Evolutionary conservation across 2,888 invertebrate species (phyloP).

Genomic region (Pasiphila rectangulata): DNA sequence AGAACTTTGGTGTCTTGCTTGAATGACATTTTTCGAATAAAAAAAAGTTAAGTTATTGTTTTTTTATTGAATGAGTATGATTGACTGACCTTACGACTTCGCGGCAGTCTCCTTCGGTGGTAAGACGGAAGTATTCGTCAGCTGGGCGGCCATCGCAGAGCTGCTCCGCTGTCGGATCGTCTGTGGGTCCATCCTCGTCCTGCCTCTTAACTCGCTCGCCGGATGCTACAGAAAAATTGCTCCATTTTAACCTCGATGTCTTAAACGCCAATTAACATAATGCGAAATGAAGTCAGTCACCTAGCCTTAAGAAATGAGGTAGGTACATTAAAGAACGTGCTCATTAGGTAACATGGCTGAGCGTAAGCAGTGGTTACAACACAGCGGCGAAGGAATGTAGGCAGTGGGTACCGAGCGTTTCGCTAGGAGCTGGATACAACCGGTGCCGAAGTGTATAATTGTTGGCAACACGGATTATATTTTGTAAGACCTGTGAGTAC

Average conservation of each 20-base stretch:
- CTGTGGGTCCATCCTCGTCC: conserved; percentile 83
- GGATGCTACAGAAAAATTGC: conserved; percentile 55
- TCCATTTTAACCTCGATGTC: conserved; percentile 14
- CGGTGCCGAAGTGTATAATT: conserved; percentile 34
- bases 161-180: conserved; percentile 87
- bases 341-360: conserved; percentile 69
- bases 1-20: too few species aligned
- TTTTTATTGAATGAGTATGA: conserved; percentile 16
- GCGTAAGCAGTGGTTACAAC: conserved; percentile 72
- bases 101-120: conserved; percentile 92
- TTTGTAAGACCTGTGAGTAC: background rate
- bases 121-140: conserved; percentile 94
- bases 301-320: conserved; percentile 28
- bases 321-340: conserved; percentile 38
- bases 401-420: conserved; percentile 48
- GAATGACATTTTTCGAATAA: too few species aligned
- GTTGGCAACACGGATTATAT: conserved; percentile 4
- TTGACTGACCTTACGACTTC: conserved; percentile 92
- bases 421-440: conserved; percentile 42
- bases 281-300: conserved; percentile 26
- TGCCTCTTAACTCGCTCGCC: conserved; percentile 83
- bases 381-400: conserved; percentile 63
- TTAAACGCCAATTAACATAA: conserved; percentile 24
- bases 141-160: conserved; percentile 93
- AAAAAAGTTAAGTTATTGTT: too few species aligned